Conservation (phyloP, 1,140 invertebrate species). For the Lysiphlebus fabarum region DNA sequence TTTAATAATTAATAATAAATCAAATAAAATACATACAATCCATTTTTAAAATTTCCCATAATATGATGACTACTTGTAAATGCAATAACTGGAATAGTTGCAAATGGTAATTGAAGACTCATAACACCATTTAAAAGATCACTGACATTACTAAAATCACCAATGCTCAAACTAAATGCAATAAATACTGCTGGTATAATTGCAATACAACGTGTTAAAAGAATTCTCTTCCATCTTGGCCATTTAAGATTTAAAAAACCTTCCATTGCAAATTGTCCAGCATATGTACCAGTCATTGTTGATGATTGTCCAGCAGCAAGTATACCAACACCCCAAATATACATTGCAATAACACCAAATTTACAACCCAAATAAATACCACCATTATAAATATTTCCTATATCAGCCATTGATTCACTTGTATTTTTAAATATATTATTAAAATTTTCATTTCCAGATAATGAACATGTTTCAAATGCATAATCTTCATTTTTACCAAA, state of each 20-base stretch:
- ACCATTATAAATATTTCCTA: constrained; percentile 77
- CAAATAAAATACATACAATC: constrained; percentile 56
- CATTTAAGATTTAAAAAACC: constrained; percentile 87
- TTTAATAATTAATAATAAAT: constrained; percentile 11
- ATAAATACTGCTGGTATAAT: constrained; percentile 83
- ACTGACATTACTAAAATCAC: constrained; percentile 79
- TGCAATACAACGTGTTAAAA: constrained; percentile 82
- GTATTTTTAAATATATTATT: constrained; percentile 15
- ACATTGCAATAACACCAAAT: constrained; percentile 77
- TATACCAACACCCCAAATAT: constrained; percentile 88
- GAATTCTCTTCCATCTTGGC: constrained; percentile 84
- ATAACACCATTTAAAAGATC: constrained; percentile 89
- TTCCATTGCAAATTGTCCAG: constrained; percentile 77
- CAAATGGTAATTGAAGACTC: constrained; percentile 81
- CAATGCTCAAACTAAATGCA: constrained; percentile 71
- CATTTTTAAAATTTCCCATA: constrained; percentile 82
- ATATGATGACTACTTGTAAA: constrained; percentile 78
- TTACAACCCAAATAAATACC: constrained; percentile 84
- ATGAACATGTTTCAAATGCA: constrained; percentile 41
- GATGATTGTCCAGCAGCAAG: constrained; percentile 87
- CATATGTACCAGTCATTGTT: constrained; percentile 82
- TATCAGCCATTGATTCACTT: constrained; percentile 49
- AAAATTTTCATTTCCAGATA: constrained; percentile 12
- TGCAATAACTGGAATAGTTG: constrained; percentile 81
- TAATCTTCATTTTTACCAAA: constrained; percentile 59